Evolutionary conservation across 2,797 vertebrate species (phyloP).

Genomic region (Anisognathus igniventris): DNA sequence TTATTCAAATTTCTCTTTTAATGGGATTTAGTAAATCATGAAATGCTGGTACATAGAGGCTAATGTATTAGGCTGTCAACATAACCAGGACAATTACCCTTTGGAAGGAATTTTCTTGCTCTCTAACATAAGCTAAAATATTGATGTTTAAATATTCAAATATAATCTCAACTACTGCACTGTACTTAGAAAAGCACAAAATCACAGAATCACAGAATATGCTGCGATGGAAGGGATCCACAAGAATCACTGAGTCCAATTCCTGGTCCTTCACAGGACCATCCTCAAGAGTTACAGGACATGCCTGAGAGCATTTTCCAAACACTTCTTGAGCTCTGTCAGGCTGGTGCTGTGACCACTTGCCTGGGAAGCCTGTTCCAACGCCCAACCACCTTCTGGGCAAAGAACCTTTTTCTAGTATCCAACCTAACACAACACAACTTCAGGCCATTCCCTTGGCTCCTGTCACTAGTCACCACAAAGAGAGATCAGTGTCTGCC

Average conservation of each 20-base stretch:
- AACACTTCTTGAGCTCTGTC: neutral
- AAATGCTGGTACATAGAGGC: neutral
- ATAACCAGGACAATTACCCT: neutral
- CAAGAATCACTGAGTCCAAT: neutral
- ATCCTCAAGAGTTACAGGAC: neutral
- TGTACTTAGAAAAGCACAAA: neutral
- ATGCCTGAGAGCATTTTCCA: neutral
- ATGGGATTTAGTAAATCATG: neutral
- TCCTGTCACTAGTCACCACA: neutral
- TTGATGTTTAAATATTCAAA: neutral
- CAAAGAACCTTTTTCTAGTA: neutral
- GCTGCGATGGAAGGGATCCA: neutral
- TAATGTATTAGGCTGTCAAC: neutral
- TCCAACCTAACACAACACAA: neutral
- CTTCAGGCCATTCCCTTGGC: rapidly evolving
- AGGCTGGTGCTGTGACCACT: neutral
- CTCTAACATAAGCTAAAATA: neutral
- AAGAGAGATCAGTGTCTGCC: neutral
- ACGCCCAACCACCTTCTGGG: neutral
- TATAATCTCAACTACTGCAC: neutral
- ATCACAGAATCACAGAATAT: neutral
- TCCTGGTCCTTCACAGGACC: neutral
- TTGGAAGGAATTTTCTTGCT: neutral
- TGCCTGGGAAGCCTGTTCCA: neutral
- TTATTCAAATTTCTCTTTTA: neutral